A percentile compares a stretch with the other conserved stretches of the same genome.
These are phyloP conservation scores for Platycercus adscitus DNA, from an alignment of 2,113 vertebrate species.

Conservation along the genomic window DNA sequence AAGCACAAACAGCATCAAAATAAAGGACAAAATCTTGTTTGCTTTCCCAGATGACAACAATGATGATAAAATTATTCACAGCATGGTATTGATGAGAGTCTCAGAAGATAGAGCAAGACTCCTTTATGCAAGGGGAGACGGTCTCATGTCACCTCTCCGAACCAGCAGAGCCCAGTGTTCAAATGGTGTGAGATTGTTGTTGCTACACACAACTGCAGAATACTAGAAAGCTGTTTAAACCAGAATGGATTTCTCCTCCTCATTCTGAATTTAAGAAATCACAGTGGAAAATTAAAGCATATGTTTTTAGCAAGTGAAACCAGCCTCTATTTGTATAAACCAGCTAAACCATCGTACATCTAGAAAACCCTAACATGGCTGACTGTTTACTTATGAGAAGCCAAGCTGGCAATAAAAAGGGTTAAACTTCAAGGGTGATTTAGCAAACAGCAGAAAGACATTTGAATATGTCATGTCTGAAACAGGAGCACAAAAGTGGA, in stretches of 20 bases:
- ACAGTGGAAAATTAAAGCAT: not conserved
- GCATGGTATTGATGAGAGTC: not conserved
- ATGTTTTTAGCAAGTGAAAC: not conserved
- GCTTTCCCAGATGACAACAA: not conserved
- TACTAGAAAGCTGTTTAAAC: not conserved
- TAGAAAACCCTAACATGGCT: not conserved
- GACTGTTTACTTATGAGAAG: not conserved
- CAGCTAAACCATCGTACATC: not conserved
- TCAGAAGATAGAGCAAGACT: not conserved
- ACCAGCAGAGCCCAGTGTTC: not conserved
- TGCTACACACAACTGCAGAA: not conserved
- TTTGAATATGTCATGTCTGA: not conserved
- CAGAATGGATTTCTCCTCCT: not conserved
- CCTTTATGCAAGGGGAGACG: accelerated
- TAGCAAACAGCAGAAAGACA: conserved; percentile 6
- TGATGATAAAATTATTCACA: not conserved
- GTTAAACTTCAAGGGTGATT: conserved; percentile 2
- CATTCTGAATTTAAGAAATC: not conserved
- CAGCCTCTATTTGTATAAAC: not conserved
- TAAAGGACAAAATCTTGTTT: not conserved
- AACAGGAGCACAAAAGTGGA: not conserved
- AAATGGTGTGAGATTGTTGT: not conserved
- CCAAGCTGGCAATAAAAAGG: not conserved
- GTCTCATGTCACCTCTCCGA: not conserved
- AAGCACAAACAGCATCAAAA: not conserved